Conservation (phyloP, 2,113 vertebrate genomes). For the Nibea coibor region DNA sequence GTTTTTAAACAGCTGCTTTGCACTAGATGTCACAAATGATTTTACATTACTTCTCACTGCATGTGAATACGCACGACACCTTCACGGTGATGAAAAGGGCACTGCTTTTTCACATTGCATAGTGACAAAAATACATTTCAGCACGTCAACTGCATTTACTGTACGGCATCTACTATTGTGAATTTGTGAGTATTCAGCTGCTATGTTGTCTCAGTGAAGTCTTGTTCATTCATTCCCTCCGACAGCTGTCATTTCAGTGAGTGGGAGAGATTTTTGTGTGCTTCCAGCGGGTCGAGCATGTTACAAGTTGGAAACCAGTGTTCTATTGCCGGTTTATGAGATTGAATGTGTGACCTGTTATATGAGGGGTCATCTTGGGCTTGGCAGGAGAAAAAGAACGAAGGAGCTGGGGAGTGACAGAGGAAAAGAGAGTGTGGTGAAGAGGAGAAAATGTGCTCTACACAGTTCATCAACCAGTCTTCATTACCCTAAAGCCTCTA, state of each 20-base stretch:
- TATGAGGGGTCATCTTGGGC: constrained; percentile 32
- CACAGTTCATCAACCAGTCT: constrained; percentile 1
- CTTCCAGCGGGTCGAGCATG: constrained; percentile 24
- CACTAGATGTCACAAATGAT: neutral
- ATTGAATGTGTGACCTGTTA: constrained; percentile 54
- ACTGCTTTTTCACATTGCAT: constrained; percentile 1
- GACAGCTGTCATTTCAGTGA: constrained; percentile 66
- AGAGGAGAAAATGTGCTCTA: constrained; percentile 10
- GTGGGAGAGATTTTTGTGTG: constrained; percentile 36
- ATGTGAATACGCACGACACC: neutral
- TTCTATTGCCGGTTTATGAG: constrained; percentile 50
- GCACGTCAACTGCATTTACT: neutral
- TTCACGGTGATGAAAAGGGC: neutral
- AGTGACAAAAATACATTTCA: constrained; percentile 16
- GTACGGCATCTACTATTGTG: neutral
- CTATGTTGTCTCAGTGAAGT: constrained; percentile 18
- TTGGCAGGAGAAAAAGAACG: constrained; percentile 23
- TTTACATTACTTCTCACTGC: neutral
- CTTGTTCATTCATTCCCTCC: constrained; percentile 33
- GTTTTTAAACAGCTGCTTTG: neutral
- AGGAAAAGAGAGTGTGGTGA: constrained; percentile 17
- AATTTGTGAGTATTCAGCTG: constrained; percentile 25
- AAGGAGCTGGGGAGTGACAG: neutral
- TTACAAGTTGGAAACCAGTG: constrained; percentile 32
- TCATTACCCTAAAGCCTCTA: constrained; percentile 1